Base-by-base conservation (phyloP, 2,888 invertebrate species). In the Eledone cirrhosa region DNA sequence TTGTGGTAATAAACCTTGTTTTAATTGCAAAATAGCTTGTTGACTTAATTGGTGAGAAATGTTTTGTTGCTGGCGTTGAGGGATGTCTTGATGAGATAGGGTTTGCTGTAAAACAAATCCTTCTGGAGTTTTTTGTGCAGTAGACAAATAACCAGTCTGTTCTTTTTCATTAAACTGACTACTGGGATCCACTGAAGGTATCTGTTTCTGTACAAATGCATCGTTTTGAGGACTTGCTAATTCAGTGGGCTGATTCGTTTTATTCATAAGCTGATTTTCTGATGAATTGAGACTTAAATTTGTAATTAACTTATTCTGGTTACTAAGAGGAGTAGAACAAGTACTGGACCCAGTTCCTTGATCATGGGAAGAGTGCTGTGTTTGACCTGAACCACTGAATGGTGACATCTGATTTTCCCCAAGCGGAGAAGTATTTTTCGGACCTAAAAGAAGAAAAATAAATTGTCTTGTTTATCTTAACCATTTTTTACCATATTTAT, bases 201-300 rank as follows among this genome's bases (percentile, higher is more conserved):
- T 33, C 67, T 67, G 67, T 31, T 33, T 29, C 24, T 67, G 67
- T 22, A 29, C 67, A 19, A 67, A 67, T 67, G 67, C n/a, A 8
- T 41, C 72, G 19, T 72, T 41, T 72, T 41, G 33, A 33, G 31
- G 72, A n/a, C 72, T 41, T 41, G 31, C n/a, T n/a, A 33, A 72
- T 72, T 72, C 72, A 41, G 72, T 22, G 33, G 72, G 22, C 31
- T 72, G 72, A 72, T 33, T 33, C 8, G 72, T 31, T 41, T 72
- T 33, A 72, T n/a, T 72, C 72, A 72, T 31, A 41, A 72, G n/a
- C 31, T 72, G 72, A 72, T 22, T 72, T 33, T 72, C 72, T n/a
- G 33, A 31, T 72, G 33, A 3, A 27, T 19, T 41, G 24, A 72
- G n/a, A 72, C 31, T 72, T 31, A n/a, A n/a, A n/a, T n/a, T n/a